A percentile compares a stretch with the other conserved stretches of the same genome.
phyloP scores from a whole-genome alignment of 2,797 vertebrate species.

The Mus minutoides region DNA sequence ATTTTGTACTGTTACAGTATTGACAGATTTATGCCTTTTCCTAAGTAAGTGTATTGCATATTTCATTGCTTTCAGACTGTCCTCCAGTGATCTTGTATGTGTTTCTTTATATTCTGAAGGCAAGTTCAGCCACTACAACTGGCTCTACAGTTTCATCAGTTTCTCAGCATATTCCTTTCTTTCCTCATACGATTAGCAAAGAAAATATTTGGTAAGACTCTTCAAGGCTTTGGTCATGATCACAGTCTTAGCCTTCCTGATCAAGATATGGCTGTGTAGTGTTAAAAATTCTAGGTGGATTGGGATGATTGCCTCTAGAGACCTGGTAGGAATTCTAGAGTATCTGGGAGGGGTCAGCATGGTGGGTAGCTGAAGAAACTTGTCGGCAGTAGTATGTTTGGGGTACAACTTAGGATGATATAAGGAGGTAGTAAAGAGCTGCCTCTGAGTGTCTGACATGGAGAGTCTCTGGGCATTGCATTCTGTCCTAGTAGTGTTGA shows the following conservation, averaged over 20 bases:
- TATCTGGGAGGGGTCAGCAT: neutral
- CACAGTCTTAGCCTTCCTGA: neutral
- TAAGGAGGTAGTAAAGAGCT: neutral
- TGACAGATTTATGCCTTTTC: neutral
- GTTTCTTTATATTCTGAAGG: slow-evolving; percentile 15
- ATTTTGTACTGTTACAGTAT: neutral
- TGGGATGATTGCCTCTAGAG: neutral
- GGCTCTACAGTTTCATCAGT: neutral
- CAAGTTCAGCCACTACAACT: neutral
- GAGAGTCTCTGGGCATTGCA: neutral
- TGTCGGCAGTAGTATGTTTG: neutral
- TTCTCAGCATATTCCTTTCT: neutral
- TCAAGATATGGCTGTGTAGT: neutral
- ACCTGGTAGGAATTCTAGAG: neutral
- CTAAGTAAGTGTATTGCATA: neutral
- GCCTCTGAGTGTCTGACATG: neutral
- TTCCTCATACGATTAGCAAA: neutral
- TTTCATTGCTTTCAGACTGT: neutral
- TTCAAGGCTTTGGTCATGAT: neutral
- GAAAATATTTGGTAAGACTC: neutral
- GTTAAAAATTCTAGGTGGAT: neutral
- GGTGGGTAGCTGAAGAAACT: neutral
- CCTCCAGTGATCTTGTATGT: neutral
- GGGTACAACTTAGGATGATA: neutral
- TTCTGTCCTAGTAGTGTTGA: neutral